phyloP scores from a whole-genome alignment of 2,888 invertebrate genomes.

The Chrysopilus asiliformis region DNA sequence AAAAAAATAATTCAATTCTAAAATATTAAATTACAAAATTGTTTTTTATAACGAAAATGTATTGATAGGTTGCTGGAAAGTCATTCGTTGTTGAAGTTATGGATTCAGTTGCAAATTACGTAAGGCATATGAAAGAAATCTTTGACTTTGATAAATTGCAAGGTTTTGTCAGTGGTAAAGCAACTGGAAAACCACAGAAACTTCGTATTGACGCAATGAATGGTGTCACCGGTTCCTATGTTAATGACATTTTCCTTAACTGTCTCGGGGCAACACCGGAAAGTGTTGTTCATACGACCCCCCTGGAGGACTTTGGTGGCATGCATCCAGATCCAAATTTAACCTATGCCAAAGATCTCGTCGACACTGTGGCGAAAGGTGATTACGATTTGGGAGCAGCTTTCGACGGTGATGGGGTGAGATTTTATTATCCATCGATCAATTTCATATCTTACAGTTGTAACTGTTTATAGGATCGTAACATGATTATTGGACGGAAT shows the following conservation, averaged over 20 bases:
- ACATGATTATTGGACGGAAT: conserved; percentile 91
- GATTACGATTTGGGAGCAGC: conserved; percentile 74
- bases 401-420: conserved; percentile 91
- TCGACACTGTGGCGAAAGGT: conserved; percentile 48
- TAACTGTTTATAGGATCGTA: conserved; percentile 51
- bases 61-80: conserved; percentile 52
- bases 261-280: conserved; percentile 64
- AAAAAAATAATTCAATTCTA: no score
- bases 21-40: background rate
- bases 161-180: conserved; percentile 53
- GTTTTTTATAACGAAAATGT: background rate
- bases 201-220: conserved; percentile 89
- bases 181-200: conserved; percentile 55
- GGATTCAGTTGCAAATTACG: conserved; percentile 82
- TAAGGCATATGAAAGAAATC: conserved; percentile 83
- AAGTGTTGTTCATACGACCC: conserved; percentile 62
- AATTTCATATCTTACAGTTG: conserved; percentile 21
- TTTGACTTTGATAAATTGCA: conserved; percentile 84
- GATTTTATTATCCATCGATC: conserved; percentile 9
- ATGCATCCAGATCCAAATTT: conserved; percentile 95
- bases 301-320: conserved; percentile 91
- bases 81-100: conserved; percentile 76
- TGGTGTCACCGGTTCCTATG: conserved; percentile 97
- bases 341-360: conserved; percentile 72
- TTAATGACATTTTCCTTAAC: conserved; percentile 71